phyloP scores from a whole-genome alignment of 1,140 invertebrate species.

The Apis dorsata region DNA sequence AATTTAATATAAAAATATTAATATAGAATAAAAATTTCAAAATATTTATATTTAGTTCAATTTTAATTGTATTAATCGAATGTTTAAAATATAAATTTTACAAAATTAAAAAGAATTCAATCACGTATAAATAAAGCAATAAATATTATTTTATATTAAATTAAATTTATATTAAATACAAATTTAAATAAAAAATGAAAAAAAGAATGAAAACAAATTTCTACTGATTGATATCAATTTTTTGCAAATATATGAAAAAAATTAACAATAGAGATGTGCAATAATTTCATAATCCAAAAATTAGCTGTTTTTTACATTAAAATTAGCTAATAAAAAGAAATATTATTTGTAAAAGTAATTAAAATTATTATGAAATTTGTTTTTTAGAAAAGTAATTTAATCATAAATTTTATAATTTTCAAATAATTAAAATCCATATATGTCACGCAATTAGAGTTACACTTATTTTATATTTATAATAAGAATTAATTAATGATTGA shows the following conservation, averaged over 20 bases:
- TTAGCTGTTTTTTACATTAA: conserved; percentile 26
- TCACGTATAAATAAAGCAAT: no score
- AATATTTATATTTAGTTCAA: neutral
- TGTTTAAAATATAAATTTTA: neutral
- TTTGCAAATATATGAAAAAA: neutral
- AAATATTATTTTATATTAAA: neutral
- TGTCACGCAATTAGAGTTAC: conserved; percentile 55
- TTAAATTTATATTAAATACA: no score
- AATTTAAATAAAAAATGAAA: neutral
- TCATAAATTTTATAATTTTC: conserved; percentile 49
- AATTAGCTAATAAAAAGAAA: conserved; percentile 16
- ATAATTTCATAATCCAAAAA: conserved; percentile 33
- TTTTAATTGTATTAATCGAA: neutral
- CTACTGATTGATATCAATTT: conserved; percentile 15
- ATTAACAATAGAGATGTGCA: conserved; percentile 10
- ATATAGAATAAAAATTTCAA: neutral
- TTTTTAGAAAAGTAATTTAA: conserved; percentile 52
- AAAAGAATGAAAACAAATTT: neutral
- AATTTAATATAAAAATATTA: neutral
- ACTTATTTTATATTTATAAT: conserved; percentile 26
- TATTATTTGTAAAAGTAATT: conserved; percentile 62
- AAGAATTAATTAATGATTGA: conserved; percentile 38
- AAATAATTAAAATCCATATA: conserved; percentile 53
- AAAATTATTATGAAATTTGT: conserved; percentile 57
- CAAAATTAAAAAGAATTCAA: neutral